Base-by-base conservation (phyloP, 2,113 vertebrate species). In the Butorides virescens region DNA sequence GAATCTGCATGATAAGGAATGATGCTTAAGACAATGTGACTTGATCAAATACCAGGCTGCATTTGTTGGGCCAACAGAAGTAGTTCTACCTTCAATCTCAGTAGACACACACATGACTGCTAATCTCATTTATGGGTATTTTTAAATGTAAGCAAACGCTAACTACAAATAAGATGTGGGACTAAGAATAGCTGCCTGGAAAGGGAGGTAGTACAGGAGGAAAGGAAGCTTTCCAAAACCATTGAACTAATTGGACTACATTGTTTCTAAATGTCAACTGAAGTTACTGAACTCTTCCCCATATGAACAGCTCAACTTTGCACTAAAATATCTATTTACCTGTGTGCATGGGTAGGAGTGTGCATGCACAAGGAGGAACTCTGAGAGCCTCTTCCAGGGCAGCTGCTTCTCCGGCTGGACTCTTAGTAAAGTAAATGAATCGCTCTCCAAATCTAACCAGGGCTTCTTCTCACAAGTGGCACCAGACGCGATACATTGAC, bases 151-250 rank as follows among this genome's bases (percentile, higher is more conserved):
- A 67, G n/a, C 39, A 75, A 87, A 74, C 3, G 1, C 49, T 68
- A 52, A 58, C n/a, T 55, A 9, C 61, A 75, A 55, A 27, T 27
- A 21, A 75, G 44, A 50, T 1, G 4, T 52, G 67, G 22, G 78
- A 73, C 17, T 49, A 36, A 62, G 49, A 94, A 14, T 3, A 81
- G 44, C 19, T 21, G 10, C 17, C 58, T 75, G 49, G 66, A 74
- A 73, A 78, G 30, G 34, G 46, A 88, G 16, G 22, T 32, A 10
- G 55, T 26, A 21, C 13, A 59, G 37, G 46, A 76, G 15, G 44
- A 86, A 90, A 88, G 36, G 44, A 42, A 83, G 20, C 29, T 71
- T 88, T 94, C 42, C 65, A 52, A 88, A 89, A 36, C 32, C 52
- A 39, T 1, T 25, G n/a, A n/a, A 70, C 19, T 32, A 17, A 76